Percentiles rank a stretch among this genome's conserved stretches.
Conservation (phyloP, 2,113 vertebrate species). For the Laticauda colubrina region DNA sequence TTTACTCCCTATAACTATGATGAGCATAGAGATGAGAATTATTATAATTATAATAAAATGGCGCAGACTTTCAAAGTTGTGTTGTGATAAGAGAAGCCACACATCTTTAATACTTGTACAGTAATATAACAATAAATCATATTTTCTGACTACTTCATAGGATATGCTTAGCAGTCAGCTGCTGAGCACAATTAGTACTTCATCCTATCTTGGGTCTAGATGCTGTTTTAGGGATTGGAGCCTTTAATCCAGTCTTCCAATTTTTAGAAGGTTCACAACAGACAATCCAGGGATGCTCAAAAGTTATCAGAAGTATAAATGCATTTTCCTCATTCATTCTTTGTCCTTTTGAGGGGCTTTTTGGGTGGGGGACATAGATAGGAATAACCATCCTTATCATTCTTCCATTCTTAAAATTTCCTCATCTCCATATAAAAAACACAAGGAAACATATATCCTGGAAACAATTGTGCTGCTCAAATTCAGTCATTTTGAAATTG, state of each 20-base stretch:
- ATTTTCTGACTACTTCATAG: not conserved
- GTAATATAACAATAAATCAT: not conserved
- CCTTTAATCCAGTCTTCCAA: not conserved
- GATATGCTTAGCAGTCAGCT: not conserved
- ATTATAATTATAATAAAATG: not conserved
- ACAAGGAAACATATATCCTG: not conserved
- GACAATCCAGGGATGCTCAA: not conserved
- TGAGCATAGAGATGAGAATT: not conserved
- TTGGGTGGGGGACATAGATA: not conserved
- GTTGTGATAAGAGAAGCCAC: not conserved
- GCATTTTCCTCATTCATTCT: not conserved
- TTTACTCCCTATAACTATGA: no score
- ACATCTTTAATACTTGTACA: not conserved
- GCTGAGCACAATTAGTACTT: not conserved
- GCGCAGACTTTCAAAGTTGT: not conserved
- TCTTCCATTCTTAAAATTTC: not conserved
- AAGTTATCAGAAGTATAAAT: not conserved
- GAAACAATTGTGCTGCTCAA: not conserved
- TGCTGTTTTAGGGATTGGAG: not conserved
- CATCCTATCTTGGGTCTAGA: not conserved
- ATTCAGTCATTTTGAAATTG: not conserved
- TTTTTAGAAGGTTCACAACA: not conserved
- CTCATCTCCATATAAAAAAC: not conserved
- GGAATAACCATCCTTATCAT: not conserved
- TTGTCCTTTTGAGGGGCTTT: not conserved